phyloP scores from a whole-genome alignment of 2,113 vertebrate genomes.

The Tragelaphus buxtoni region DNA sequence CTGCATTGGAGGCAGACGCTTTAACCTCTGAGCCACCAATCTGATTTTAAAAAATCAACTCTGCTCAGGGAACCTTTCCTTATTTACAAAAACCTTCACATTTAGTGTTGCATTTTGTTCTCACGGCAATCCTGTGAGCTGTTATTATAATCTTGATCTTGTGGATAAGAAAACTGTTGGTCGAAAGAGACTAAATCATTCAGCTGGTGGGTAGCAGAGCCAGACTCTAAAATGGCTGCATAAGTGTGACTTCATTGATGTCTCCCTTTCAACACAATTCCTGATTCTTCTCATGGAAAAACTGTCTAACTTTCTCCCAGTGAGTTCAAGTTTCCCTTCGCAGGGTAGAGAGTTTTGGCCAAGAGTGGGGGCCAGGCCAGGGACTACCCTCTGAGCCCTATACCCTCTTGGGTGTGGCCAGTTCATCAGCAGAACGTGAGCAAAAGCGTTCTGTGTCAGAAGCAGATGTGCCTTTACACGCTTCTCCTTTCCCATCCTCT shows the following conservation, averaged over 20 bases:
- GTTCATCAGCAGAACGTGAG: neutral
- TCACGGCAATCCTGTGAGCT: neutral
- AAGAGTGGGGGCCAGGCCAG: neutral
- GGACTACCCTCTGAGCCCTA: neutral
- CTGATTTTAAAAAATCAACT: neutral
- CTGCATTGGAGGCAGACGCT: too few species aligned
- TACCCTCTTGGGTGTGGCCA: neutral
- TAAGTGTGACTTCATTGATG: neutral
- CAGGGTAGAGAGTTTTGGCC: neutral
- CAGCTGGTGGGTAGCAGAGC: neutral
- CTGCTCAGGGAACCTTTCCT: neutral
- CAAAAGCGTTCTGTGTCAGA: neutral
- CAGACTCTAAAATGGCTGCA: slow-evolving; percentile 18
- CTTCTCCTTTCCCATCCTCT: neutral
- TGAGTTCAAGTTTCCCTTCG: neutral
- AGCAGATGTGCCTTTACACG: neutral
- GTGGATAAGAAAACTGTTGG: neutral
- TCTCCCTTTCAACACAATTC: neutral
- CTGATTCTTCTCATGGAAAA: neutral
- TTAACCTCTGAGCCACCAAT: too few species aligned
- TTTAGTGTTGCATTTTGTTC: neutral
- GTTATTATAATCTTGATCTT: slow-evolving; percentile 12
- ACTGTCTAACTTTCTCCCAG: neutral
- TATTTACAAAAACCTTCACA: neutral
- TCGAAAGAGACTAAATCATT: slow-evolving; percentile 2